Percentiles rank a stretch among this genome's conserved stretches.
These are phyloP conservation scores for Cataglyphis livida DNA, from an alignment of 2,888 invertebrate genomes.

Conservation along the genomic window DNA sequence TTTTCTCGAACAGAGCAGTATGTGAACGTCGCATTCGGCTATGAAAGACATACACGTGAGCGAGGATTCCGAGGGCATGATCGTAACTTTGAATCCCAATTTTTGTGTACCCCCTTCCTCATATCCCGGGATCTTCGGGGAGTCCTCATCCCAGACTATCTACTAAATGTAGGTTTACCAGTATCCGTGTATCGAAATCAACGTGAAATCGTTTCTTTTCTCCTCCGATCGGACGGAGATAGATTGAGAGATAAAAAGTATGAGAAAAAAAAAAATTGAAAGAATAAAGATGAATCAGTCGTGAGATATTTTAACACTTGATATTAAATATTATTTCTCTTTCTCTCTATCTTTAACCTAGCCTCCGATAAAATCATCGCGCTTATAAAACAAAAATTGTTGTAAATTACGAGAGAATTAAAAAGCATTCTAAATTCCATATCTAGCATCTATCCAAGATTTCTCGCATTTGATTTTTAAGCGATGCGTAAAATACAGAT, in stretches of 20 bases:
- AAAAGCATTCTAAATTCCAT: conserved; percentile 14
- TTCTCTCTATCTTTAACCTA: neutral
- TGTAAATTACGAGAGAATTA: neutral
- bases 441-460: neutral
- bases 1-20: conserved; percentile 26
- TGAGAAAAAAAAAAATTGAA: no score
- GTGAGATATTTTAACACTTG: conserved; percentile 1
- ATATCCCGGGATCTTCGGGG: conserved; percentile 31
- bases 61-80: conserved; percentile 54
- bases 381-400: neutral
- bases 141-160: conserved; percentile 8
- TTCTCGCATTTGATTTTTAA: neutral
- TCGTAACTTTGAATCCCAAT: conserved; percentile 69
- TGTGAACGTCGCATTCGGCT: conserved; percentile 36
- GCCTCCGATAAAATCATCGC: neutral
- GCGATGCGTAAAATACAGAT: conserved; percentile 6
- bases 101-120: conserved; percentile 46
- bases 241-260: neutral
- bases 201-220: neutral
- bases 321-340: neutral
- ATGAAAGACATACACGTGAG: conserved; percentile 51
- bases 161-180: conserved; percentile 42
- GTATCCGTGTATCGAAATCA: conserved; percentile 11
- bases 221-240: neutral
- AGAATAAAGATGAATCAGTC: neutral